These are phyloP conservation scores for Sinosuthora webbiana DNA, from an alignment of 2,113 vertebrate species.

Conservation along the genomic window DNA sequence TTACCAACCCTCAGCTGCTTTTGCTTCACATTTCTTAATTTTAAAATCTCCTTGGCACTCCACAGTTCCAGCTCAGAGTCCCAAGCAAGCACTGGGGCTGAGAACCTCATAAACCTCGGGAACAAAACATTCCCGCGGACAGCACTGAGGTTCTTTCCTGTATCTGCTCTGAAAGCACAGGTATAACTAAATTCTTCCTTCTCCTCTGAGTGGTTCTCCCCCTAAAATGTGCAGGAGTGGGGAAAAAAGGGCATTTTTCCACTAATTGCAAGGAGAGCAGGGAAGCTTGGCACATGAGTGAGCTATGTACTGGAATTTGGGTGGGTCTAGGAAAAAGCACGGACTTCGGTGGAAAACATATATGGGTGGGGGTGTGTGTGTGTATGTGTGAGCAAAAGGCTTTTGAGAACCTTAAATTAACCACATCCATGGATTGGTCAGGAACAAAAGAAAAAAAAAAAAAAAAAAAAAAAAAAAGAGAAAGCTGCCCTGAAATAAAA, in stretches of 20 bases:
- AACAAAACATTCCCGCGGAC: not conserved
- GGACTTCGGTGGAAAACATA: conserved; percentile 76
- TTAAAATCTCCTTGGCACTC: not conserved
- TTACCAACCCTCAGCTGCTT: not conserved
- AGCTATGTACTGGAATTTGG: conserved; percentile 72
- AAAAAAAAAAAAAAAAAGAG: not conserved
- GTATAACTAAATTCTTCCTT: not conserved
- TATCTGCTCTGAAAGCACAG: conserved; percentile 9
- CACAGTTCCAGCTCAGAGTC: not conserved
- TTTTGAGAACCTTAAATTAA: conserved; percentile 69
- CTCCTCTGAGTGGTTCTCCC: not conserved
- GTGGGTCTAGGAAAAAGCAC: conserved; percentile 79
- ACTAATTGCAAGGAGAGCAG: conserved; percentile 27
- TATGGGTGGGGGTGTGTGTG: conserved; percentile 47
- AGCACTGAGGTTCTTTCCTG: not conserved
- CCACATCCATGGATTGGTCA: conserved; percentile 27
- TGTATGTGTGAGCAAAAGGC: conserved; percentile 55
- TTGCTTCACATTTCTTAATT: not conserved
- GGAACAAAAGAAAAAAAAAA: not conserved
- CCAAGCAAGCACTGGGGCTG: not conserved
- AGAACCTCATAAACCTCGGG: not conserved
- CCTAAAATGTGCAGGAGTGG: conserved; percentile 4
- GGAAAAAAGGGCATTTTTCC: conserved; percentile 58
- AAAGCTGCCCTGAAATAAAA: not conserved
- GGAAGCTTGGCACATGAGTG: conserved; percentile 62